Percentiles rank a stretch among this genome's conserved stretches.
phyloP scores from a whole-genome alignment of 2,797 vertebrate genomes.

The Pelochelys cantorii region DNA sequence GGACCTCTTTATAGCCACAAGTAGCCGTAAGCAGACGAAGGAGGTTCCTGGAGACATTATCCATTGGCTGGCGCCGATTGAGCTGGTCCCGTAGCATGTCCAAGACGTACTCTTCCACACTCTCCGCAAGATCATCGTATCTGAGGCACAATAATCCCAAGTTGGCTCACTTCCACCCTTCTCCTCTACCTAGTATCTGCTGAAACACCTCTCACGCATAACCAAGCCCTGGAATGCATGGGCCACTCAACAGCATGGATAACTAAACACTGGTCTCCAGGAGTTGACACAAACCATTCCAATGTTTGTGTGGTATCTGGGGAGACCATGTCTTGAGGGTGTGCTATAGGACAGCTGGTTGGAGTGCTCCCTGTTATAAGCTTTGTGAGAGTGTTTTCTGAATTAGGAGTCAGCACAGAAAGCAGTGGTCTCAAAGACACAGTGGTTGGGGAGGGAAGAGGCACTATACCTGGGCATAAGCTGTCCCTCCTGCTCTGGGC shows the following conservation, averaged over 20 bases:
- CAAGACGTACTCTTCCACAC: conserved; percentile 96
- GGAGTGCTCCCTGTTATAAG: neutral
- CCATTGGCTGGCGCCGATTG: conserved; percentile 96
- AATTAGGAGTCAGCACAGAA: neutral
- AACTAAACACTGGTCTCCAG: rapidly evolving
- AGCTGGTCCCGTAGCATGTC: conserved; percentile 95
- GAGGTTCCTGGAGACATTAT: conserved; percentile 97
- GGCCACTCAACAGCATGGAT: neutral
- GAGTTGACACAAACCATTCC: neutral
- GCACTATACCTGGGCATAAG: conserved; percentile 92
- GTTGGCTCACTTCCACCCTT: neutral
- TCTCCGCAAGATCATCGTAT: conserved; percentile 95
- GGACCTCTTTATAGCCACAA: conserved; percentile 96
- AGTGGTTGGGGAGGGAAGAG: rapidly evolving
- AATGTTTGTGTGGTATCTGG: neutral
- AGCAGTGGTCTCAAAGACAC: rapidly evolving
- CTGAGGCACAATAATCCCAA: conserved; percentile 71
- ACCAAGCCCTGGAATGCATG: neutral
- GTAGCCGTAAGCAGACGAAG: conserved; percentile 94
- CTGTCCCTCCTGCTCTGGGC: conserved; percentile 96
- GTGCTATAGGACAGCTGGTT: neutral
- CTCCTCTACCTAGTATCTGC: neutral
- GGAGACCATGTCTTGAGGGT: neutral
- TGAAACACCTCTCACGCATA: neutral
- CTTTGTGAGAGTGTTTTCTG: neutral